Conservation (phyloP, 2,797 vertebrate species). For the Lacerta agilis region DNA sequence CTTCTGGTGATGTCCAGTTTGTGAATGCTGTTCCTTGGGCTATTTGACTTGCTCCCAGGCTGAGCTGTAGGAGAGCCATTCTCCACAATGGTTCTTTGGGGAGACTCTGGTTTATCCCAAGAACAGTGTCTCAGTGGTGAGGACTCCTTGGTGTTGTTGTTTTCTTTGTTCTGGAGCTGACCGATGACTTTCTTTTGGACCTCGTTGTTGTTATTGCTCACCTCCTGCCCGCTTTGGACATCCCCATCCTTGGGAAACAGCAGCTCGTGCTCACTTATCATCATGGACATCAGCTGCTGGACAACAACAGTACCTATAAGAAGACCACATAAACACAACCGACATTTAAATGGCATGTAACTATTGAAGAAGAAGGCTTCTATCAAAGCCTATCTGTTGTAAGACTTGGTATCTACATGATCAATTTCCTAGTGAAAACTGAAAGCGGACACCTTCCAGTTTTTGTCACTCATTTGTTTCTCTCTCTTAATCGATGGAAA, state of each 20-base stretch:
- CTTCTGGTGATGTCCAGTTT: slow-evolving; percentile 88
- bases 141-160: slow-evolving; percentile 84
- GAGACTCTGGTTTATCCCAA: slow-evolving; percentile 90
- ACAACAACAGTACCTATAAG: slow-evolving; percentile 91
- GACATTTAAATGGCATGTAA: background rate
- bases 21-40: slow-evolving; percentile 86
- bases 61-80: slow-evolving; percentile 80
- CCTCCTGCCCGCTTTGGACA: slow-evolving; percentile 76
- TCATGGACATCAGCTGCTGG: slow-evolving; percentile 95
- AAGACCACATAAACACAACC: slow-evolving; percentile 26
- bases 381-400: background rate
- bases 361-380: background rate
- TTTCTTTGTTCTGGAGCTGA: slow-evolving; percentile 89
- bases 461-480: background rate
- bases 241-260: slow-evolving; percentile 89
- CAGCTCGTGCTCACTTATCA: slow-evolving; percentile 91
- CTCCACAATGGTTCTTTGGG: slow-evolving; percentile 81
- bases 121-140: slow-evolving; percentile 81
- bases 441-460: background rate
- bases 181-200: slow-evolving; percentile 77
- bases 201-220: slow-evolving; percentile 89
- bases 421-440: background rate
- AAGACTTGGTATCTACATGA: background rate
- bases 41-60: slow-evolving; percentile 81
- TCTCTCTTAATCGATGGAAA: background rate